Base-by-base conservation (phyloP, 2,888 invertebrate species). In the Clanis bilineata region DNA sequence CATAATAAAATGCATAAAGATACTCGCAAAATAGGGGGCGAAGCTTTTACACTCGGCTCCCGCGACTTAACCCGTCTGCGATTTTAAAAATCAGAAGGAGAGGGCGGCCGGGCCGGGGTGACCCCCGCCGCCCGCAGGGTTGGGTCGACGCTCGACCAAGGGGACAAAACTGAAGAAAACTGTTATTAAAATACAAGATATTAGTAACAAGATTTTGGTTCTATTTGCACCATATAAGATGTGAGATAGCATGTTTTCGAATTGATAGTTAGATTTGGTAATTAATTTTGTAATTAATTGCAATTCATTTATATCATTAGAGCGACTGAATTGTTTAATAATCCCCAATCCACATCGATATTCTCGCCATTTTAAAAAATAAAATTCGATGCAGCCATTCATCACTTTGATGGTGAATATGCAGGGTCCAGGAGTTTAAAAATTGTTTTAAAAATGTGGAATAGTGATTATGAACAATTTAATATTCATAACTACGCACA, bases 131-230 rank as follows among this genome's bases (percentile, higher is more conserved):
- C 64, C 65, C 64, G 60, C 66, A 77, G 78, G 80, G 81, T 78
- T 77, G 75, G 72, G 71, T 69, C 72, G 74, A 71, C 71, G 72
- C 69, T 69, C 72, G 74, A 71, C 71, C 62, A 66, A 73, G 81
- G 85, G 87, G 83, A 77, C 77, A 72, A 67, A 76, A 75, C 74
- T 73, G 85, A 85, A 84, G 86, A 86, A 87, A 85, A 85, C 83
- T 83, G 86, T 88, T 90, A 89, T 89, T 89, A 89, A 88, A 88
- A 85, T 78, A 82, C 77, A 77, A 83, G 79, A 86, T 80, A 85
- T 88, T 84, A 85, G 79, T 80, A 80, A 81, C 78, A 73, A 81
- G 76, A 74, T 76, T 83, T 81, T 81, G 77, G 73, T 80, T 47
- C 22, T 41, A 25, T 25, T 51, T 60, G 62, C 44, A 59, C 60